phyloP scores from a whole-genome alignment of 2,797 vertebrate species.

The Mastacembelus armatus region DNA sequence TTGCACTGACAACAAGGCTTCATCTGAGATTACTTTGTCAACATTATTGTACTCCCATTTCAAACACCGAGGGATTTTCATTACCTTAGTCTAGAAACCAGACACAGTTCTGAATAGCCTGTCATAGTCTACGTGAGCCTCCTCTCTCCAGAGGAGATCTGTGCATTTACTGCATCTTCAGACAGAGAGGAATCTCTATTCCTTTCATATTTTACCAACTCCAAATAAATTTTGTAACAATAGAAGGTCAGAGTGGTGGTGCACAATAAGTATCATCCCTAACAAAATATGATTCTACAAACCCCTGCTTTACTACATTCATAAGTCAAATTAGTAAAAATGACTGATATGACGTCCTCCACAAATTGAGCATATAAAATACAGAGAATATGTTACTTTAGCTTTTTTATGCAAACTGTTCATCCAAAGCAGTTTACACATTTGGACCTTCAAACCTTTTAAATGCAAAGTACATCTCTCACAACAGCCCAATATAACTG shows the following conservation, averaged over 20 bases:
- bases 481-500: too few relatives aligned
- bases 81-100: conserved; percentile 48
- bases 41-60: conserved; percentile 59
- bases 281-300: not conserved
- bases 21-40: conserved; percentile 58
- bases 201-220: not conserved
- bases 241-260: not conserved
- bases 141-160: conserved; percentile 25
- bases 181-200: not conserved
- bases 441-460: too few relatives aligned
- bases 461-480: too few relatives aligned
- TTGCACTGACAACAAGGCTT: conserved; percentile 36
- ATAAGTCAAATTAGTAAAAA: too few relatives aligned
- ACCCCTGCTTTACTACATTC: not conserved
- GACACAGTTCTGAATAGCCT: conserved; percentile 51
- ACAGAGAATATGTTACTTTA: too few relatives aligned
- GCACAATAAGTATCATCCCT: not conserved
- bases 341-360: too few relatives aligned
- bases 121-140: conserved; percentile 37
- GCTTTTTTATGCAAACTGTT: too few relatives aligned
- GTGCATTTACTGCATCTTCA: conserved; percentile 17
- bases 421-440: too few relatives aligned
- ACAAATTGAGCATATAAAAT: too few relatives aligned
- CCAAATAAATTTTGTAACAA: not conserved
- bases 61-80: conserved; percentile 52